Conservation (phyloP, 2,888 invertebrate genomes). For the Diadegma fenestrale region DNA sequence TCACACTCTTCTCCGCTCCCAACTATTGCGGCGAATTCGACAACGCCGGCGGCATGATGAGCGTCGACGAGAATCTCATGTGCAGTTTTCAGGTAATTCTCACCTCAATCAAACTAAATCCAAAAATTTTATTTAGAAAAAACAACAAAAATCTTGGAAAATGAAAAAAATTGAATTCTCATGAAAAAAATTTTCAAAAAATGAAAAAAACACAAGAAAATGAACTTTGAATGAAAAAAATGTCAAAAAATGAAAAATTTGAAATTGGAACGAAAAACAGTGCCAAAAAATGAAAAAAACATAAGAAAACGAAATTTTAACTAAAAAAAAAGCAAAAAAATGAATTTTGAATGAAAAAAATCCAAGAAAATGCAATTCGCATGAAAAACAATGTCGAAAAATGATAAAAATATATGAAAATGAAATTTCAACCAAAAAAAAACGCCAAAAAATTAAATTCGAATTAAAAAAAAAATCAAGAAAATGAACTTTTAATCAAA, state of each 20-base stretch:
- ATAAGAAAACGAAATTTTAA: no score
- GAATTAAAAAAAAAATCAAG: neutral
- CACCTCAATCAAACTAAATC: conserved; percentile 28
- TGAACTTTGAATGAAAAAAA: neutral
- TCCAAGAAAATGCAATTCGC: neutral
- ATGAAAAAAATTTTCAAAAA: neutral
- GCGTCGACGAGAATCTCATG: conserved; percentile 99
- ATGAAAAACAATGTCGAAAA: neutral
- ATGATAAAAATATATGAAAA: no score
- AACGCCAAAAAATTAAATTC: neutral
- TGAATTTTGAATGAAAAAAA: neutral
- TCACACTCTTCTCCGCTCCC: conserved; percentile 99
- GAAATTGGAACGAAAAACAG: no score
- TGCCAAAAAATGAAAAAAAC: neutral
- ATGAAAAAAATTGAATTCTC: neutral
- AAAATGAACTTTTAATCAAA: neutral
- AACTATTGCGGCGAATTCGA: conserved; percentile 99
- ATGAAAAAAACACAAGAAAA: neutral
- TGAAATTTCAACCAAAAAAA: no score
- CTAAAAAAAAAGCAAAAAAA: no score
- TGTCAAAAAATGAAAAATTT: neutral
- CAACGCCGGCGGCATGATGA: conserved; percentile 99
- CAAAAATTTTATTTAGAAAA: no score
- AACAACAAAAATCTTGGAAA: neutral
- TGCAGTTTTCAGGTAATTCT: conserved; percentile 97